Percentiles rank a stretch among this genome's conserved stretches.
Conservation (phyloP, 2,113 vertebrate genomes). For the Axis porcinus region DNA sequence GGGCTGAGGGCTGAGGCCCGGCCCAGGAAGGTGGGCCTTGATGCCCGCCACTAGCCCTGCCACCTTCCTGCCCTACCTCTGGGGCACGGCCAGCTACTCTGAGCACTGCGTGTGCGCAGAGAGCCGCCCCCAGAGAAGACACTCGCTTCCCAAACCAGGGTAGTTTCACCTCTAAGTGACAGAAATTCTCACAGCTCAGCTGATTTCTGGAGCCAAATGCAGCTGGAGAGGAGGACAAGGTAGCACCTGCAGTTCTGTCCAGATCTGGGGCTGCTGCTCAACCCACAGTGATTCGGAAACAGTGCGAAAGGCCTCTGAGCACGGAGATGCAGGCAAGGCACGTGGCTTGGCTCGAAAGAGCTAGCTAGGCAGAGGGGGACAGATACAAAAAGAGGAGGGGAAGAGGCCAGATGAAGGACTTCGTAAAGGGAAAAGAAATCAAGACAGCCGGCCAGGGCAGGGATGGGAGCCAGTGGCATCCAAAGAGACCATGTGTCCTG, state of each 20-base stretch:
- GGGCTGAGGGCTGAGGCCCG: neutral
- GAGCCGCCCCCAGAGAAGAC: neutral
- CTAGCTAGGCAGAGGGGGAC: neutral
- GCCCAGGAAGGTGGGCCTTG: neutral
- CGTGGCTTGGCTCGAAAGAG: neutral
- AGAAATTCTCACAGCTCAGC: neutral
- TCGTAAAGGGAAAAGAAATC: neutral
- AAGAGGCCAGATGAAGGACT: neutral
- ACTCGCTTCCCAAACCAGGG: neutral
- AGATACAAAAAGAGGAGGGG: neutral
- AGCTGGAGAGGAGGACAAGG: neutral
- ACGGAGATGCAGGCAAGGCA: neutral
- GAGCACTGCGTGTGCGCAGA: rapidly evolving
- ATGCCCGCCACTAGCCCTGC: rapidly evolving
- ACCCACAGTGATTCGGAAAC: neutral
- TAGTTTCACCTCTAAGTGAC: neutral
- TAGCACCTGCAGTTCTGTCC: rapidly evolving
- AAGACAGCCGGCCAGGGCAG: neutral
- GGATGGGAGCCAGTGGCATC: neutral
- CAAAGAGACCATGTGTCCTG: neutral
- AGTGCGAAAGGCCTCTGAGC: neutral
- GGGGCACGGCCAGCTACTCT: neutral
- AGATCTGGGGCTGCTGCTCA: neutral
- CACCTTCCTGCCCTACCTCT: neutral
- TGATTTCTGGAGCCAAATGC: neutral